Evolutionary conservation across 2,888 invertebrate genomes (phyloP).

Genomic region (Lucinisca nassula): DNA sequence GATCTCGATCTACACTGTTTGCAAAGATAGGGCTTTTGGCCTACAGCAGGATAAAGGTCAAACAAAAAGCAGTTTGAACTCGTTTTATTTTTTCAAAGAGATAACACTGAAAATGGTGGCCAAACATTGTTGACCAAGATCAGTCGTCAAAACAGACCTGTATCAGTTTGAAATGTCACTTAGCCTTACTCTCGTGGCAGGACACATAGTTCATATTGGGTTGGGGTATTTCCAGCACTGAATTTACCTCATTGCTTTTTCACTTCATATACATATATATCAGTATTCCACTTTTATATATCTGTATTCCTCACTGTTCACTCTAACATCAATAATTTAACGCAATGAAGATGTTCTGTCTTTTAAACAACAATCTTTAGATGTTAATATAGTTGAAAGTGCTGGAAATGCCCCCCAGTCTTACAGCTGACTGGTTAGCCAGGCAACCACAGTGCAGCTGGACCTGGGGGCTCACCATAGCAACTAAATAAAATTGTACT

Average conservation of each 20-base stretch:
- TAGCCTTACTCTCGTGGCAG: too few species aligned
- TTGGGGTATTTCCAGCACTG: slow-evolving; percentile 39
- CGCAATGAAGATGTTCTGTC: background rate
- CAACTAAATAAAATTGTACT: background rate
- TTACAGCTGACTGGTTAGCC: slow-evolving; percentile 38
- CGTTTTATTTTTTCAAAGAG: too few species aligned
- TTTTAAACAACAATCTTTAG: too few species aligned
- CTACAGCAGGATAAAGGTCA: too few species aligned
- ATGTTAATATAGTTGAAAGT: background rate
- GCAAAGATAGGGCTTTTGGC: too few species aligned
- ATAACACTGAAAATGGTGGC: too few species aligned
- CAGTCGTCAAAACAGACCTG: too few species aligned
- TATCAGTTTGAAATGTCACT: too few species aligned
- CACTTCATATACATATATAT: too few species aligned
- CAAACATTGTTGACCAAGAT: too few species aligned
- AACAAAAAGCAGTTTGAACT: too few species aligned
- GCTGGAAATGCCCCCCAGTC: slow-evolving; percentile 30
- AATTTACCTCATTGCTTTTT: background rate
- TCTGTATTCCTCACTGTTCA: background rate
- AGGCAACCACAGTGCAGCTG: slow-evolving; percentile 44
- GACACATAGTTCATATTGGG: slow-evolving; percentile 33
- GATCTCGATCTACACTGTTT: too few species aligned
- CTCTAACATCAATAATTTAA: background rate
- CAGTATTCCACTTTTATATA: background rate
- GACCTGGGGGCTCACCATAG: slow-evolving; percentile 45